Conservation (phyloP, 1,140 invertebrate species). For the Dryas iulia region DNA sequence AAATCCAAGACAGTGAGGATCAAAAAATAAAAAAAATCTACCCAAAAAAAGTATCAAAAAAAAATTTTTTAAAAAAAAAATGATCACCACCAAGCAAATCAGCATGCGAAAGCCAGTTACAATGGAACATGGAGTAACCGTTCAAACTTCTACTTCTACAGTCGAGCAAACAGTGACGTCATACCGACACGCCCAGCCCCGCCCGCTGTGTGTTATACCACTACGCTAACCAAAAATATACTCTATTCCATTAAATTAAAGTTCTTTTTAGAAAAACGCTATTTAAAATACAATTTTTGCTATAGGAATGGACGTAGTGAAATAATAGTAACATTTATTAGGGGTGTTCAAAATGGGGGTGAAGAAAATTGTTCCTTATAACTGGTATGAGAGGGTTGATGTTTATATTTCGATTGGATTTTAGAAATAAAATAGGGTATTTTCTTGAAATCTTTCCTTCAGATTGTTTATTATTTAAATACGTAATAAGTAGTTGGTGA, state of each 20-base stretch:
- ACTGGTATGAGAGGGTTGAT: too few relatives aligned
- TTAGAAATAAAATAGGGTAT: not conserved
- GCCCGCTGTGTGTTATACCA: constrained; percentile 43
- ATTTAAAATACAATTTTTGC: not conserved
- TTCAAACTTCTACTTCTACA: constrained; percentile 8
- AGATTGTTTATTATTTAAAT: not conserved
- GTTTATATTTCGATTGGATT: too few relatives aligned
- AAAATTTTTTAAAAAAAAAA: not conserved
- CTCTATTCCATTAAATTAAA: constrained; percentile 22
- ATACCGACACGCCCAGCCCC: constrained; percentile 62
- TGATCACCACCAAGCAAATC: not conserved
- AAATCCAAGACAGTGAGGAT: too few relatives aligned
- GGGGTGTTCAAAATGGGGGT: not conserved
- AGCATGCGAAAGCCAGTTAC: not conserved
- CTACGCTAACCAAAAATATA: constrained; percentile 24
- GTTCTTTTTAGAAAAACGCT: not conserved
- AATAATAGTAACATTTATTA: not conserved
- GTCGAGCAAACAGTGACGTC: constrained; percentile 45
- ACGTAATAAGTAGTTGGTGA: too few relatives aligned
- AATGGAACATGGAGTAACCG: not conserved
- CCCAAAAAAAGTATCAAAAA: not conserved
- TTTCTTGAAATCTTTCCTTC: not conserved
- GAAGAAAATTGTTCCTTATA: not conserved
- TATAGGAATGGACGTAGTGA: not conserved
- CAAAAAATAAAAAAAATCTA: too few relatives aligned